Evolutionary conservation across 2,113 vertebrate genomes (phyloP), one percentile per base, ranked within the genome.

Genomic region (Percina caprodes): DNA sequence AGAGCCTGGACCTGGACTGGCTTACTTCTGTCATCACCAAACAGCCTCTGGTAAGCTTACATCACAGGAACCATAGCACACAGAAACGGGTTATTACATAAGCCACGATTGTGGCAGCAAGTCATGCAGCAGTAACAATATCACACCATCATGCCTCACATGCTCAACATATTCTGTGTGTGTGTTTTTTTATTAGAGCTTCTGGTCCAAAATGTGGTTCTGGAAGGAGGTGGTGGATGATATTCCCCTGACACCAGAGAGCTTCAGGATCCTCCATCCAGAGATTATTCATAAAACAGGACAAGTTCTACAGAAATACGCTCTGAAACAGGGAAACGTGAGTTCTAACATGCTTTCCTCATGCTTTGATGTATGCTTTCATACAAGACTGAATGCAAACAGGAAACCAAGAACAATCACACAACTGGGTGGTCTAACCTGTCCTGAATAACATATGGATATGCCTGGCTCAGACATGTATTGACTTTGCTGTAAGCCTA

Each of bases 181-280:
- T 73, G 51, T 35, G 61, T 26, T 49, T 48, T 82, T 81, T 88
- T 14, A 65, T 35, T 21, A 96, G 95, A 93, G 91, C 74, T 95
- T 95, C 88, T 96, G 94, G 95, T 94, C 95, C 51, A 96, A 95
- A 89, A 75, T 95, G 66, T 96, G 96, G 96, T 96, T 96, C 91
- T 96, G 96, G 95, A 94, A 87, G 69, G 88, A 94, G 11, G 95
- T 96, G 63, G 93, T 95, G 58, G 94, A 96, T 19, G 74, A 93
- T 19, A 93, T 96, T 79, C 95, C 96, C 16, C 87, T 96, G 74
- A 88, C 58, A 45, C 87, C 94, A 39, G 88, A 92, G 69, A 92
- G 86, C 76, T 94, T 95, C 81, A 91, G 92, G 76, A 95, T 96
- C 83, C 86, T 96, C 16, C 92, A 96, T 67, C 94, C 95, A 16